Evolutionary conservation across 1,140 invertebrate species (phyloP).

Genomic region (Macrobrachium rosenbergii): DNA sequence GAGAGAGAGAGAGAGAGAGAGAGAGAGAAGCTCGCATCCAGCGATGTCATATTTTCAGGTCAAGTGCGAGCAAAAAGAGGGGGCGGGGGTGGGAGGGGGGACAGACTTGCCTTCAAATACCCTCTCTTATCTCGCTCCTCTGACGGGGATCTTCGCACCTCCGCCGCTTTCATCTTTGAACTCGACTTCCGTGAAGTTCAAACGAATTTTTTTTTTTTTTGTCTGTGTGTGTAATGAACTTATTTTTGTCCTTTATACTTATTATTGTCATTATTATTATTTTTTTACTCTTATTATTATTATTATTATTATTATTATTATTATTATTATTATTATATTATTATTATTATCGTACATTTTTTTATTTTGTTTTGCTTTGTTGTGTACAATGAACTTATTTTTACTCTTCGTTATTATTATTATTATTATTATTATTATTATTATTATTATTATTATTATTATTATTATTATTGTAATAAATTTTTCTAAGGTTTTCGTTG

Average conservation of each 20-base stretch:
- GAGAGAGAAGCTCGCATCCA: neutral
- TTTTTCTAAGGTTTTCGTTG: no score
- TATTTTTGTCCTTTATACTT: neutral
- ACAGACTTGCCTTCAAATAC: no score
- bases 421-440: neutral
- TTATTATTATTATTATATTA: constrained; percentile 17
- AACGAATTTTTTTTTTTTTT: neutral
- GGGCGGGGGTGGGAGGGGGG: no score
- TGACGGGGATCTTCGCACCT: neutral
- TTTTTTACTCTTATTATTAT: constrained; percentile 41
- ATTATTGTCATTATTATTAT: constrained; percentile 27
- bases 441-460: neutral
- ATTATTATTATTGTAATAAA: neutral
- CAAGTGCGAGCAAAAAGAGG: neutral
- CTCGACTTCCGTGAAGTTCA: no score
- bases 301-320: constrained; percentile 31
- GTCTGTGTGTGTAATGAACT: no score
- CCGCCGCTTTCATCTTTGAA: neutral
- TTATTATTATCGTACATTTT: no score
- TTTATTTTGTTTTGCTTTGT: neutral
- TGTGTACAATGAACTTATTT: neutral
- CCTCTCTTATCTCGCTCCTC: neutral
- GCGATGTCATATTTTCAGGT: neutral
- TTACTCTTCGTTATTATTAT: neutral
- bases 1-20: constrained; percentile 21